Percentiles rank a stretch among this genome's conserved stretches.
Conservation (phyloP, 2,797 vertebrate genomes). For the Bufotes viridis region DNA sequence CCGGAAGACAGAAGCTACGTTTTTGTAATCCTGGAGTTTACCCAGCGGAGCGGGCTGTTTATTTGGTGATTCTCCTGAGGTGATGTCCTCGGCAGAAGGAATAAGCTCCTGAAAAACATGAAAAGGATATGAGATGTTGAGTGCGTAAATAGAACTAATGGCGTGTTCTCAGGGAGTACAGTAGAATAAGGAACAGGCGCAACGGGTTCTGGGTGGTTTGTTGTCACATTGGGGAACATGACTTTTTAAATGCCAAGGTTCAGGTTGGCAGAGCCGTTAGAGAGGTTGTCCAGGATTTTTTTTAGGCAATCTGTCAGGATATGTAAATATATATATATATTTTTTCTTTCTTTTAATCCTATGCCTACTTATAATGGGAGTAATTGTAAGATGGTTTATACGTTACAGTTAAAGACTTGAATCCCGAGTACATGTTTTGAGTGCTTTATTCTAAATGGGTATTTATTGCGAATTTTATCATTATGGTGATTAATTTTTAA, state of each 20-base stretch:
- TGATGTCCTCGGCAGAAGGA: neutral
- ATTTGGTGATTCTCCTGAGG: slow-evolving; percentile 48
- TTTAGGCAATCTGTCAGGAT: no score
- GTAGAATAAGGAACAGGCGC: neutral
- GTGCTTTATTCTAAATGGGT: no score
- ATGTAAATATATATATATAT: no score
- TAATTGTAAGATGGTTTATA: no score
- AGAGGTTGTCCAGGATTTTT: no score
- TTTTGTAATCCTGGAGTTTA: neutral
- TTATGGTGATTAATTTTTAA: no score
- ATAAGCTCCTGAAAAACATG: slow-evolving; percentile 40
- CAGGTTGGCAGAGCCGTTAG: neutral
- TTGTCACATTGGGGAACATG: neutral
- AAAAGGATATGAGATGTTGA: neutral
- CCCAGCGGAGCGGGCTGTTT: slow-evolving; percentile 43
- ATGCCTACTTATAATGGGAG: no score
- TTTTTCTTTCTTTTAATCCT: no score
- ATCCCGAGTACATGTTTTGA: no score
- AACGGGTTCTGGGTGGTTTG: neutral
- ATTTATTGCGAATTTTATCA: no score
- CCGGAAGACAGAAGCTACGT: no score
- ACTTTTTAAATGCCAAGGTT: neutral
- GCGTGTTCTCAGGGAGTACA: neutral
- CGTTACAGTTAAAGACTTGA: no score
- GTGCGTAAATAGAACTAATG: neutral